Conservation (phyloP, 2,888 invertebrate genomes). For the Lochmaea crataegi region DNA sequence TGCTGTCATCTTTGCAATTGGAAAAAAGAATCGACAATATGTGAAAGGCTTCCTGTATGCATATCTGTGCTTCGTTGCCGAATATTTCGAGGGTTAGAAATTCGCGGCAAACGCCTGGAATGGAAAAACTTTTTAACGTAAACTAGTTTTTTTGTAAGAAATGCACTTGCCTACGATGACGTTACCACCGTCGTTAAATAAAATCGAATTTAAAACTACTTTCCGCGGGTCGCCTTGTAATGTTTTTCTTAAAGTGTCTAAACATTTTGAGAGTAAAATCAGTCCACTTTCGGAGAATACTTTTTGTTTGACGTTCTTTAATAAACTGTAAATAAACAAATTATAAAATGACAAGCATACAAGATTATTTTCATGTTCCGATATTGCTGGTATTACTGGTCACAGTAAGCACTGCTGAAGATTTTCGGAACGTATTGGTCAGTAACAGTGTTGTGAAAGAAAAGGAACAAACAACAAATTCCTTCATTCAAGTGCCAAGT, state of each 20-base stretch:
- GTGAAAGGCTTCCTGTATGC: conserved; percentile 28
- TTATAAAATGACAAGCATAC: neutral
- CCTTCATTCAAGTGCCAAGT: too few species aligned
- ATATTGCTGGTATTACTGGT: too few species aligned
- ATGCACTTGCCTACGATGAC: conserved; percentile 40
- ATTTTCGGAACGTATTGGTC: too few species aligned
- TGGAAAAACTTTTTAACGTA: neutral
- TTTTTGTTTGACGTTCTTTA: conserved; percentile 29
- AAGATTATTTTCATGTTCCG: neutral
- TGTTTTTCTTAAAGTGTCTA: conserved; percentile 31
- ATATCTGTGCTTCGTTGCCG: conserved; percentile 18
- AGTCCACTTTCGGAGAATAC: conserved; percentile 19
- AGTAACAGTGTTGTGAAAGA: too few species aligned
- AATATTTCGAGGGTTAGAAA: conserved; percentile 21
- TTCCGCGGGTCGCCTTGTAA: conserved; percentile 30
- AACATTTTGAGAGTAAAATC: conserved; percentile 36
- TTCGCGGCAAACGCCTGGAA: conserved; percentile 23
- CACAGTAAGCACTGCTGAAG: too few species aligned
- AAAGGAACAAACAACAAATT: too few species aligned
- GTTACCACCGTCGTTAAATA: conserved; percentile 45
- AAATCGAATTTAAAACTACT: conserved; percentile 41
- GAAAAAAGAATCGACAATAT: conserved; percentile 17
- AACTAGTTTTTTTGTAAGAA: neutral
- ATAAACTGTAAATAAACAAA: conserved; percentile 35
- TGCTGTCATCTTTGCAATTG: neutral